Conservation (phyloP, 1,140 invertebrate genomes). For the Apolygus lucorum region DNA sequence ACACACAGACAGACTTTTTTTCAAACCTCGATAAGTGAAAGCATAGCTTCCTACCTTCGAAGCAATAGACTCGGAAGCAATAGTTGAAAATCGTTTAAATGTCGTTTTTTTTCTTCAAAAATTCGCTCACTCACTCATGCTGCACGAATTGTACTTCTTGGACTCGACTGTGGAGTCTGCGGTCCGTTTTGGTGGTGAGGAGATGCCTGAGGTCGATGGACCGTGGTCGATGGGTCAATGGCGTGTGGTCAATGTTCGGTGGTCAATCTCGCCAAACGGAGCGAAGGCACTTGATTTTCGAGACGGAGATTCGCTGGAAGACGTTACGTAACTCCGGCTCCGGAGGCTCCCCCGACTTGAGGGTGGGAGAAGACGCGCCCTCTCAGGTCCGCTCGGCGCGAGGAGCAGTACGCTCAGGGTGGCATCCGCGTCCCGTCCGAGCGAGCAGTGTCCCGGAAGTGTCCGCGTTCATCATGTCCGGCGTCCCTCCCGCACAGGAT, state of each 20-base stretch:
- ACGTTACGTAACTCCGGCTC: background rate
- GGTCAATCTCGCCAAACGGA: background rate
- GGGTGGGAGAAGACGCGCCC: no score
- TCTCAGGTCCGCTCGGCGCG: no score
- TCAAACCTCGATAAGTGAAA: no score
- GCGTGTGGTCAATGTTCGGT: no score
- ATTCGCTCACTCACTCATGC: background rate
- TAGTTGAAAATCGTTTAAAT: no score
- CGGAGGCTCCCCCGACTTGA: background rate
- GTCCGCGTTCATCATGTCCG: constrained; percentile 10
- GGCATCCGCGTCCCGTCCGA: background rate
- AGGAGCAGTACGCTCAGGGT: background rate
- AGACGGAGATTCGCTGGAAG: background rate
- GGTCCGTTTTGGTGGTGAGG: no score
- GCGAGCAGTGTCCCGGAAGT: background rate
- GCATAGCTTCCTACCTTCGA: no score
- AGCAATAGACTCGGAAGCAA: no score
- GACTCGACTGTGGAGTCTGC: background rate
- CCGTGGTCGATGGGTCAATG: no score
- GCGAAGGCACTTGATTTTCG: background rate
- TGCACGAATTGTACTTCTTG: background rate
- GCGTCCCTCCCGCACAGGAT: background rate
- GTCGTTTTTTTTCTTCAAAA: no score
- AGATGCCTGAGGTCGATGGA: no score
- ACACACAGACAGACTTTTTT: no score